phyloP scores from a whole-genome alignment of 2,113 vertebrate genomes.

The Microcebus murinus region DNA sequence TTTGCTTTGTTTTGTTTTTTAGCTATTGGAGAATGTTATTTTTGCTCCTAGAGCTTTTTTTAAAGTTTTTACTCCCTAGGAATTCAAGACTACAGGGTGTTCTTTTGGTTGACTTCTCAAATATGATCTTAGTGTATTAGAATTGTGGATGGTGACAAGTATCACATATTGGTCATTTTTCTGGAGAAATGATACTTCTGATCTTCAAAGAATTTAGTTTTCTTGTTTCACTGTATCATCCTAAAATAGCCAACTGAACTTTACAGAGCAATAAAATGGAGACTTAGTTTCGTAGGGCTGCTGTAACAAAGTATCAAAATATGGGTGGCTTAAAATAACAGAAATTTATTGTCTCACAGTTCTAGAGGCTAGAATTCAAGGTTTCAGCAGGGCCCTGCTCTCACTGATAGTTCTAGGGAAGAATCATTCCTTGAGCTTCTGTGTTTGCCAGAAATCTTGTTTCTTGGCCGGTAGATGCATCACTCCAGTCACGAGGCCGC shows the following conservation, averaged over 20 bases:
- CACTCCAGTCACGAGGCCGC: not conserved
- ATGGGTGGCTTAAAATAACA: not conserved
- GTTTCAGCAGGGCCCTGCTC: not conserved
- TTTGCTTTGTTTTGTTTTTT: not conserved
- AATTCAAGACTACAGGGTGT: not conserved
- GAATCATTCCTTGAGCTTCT: not conserved
- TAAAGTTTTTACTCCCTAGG: not conserved
- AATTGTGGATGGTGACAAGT: conserved; percentile 8
- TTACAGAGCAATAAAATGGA: conserved; percentile 52
- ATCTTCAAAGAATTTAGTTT: conserved; percentile 46
- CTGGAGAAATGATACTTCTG: not conserved
- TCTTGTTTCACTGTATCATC: not conserved
- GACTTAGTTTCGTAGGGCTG: not conserved
- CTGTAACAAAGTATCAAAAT: conserved; percentile 2
- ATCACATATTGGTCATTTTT: not conserved
- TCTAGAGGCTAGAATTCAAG: not conserved
- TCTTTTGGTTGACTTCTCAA: conserved; percentile 22
- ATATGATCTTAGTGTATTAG: not conserved
- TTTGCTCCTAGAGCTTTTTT: not conserved
- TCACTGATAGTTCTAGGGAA: not conserved
- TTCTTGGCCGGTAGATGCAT: not conserved
- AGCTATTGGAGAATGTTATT: conserved; percentile 34
- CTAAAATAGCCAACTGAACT: conserved; percentile 6
- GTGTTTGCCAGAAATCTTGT: not conserved
- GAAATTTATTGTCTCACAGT: not conserved